These are phyloP conservation scores for Choreutis nemorana DNA, from an alignment of 2,888 invertebrate genomes.

Conservation along the genomic window DNA sequence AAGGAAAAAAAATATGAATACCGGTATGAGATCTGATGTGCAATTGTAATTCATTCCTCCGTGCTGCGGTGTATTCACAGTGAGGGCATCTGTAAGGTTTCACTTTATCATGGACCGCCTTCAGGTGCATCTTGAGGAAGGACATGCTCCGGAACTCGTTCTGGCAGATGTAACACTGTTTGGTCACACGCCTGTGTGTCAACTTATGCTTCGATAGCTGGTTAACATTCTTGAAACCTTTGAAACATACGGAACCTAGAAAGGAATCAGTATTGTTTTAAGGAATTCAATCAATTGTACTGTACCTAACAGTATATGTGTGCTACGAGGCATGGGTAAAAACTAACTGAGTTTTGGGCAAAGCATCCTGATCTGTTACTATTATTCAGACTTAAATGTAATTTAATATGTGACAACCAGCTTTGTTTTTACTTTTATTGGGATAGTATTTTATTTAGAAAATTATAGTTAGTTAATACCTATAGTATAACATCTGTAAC, in stretches of 20 bases:
- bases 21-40: slow-evolving; percentile 78
- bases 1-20: slow-evolving; percentile 18
- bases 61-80: slow-evolving; percentile 73
- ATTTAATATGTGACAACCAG: too few species aligned
- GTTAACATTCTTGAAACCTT: slow-evolving; percentile 80
- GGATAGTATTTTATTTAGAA: too few species aligned
- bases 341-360: too few species aligned
- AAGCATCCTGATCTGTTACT: too few species aligned
- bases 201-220: slow-evolving; percentile 81
- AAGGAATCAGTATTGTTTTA: slow-evolving; percentile 1
- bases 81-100: slow-evolving; percentile 72
- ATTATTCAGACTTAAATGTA: too few species aligned
- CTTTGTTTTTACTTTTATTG: too few species aligned
- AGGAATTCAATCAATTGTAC: background rate
- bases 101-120: slow-evolving; percentile 72
- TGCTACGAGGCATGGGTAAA: too few species aligned
- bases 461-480: too few species aligned
- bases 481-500: too few species aligned
- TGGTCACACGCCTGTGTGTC: slow-evolving; percentile 55
- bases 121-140: slow-evolving; percentile 61
- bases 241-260: slow-evolving; percentile 70
- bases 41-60: slow-evolving; percentile 70
- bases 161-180: slow-evolving; percentile 67
- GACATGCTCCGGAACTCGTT: slow-evolving; percentile 63
- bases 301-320: background rate